Evolutionary conservation across 1,140 invertebrate genomes (phyloP), one percentile per base, ranked within the genome.

Genomic region (Eriocheir sinensis): DNA sequence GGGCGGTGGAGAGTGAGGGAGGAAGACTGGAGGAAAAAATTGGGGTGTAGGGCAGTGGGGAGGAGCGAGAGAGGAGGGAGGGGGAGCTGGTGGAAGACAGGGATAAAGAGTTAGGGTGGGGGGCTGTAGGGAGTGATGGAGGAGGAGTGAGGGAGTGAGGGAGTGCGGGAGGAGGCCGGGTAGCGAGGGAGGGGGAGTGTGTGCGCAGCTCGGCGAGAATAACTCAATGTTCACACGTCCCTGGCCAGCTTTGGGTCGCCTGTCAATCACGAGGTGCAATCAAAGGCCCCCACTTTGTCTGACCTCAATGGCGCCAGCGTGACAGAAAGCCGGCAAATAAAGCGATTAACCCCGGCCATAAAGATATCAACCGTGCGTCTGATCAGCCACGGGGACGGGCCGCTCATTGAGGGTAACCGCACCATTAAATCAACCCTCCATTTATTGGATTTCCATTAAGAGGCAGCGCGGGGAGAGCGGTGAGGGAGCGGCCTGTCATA

Each of bases 291-390:
- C 83, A 89, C 93, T 94, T 89, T 94, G 93, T 94, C 72, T 48
- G 60, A 36, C 38, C 72, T 94, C 86, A 94, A 94, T 94, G 93
- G 93, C 12, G 36, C 93, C 93, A 94, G 36, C 93, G 86, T 81
- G 85, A 94, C 93, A 94, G 93, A 94, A 94, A 94, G 85, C 41
- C 93, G n/a, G 38, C 93, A 94, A 94, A 94, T 90, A 94, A 89
- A 94, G 86, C 93, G 72, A 94, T 94, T 94, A 94, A 94, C 93
- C 93, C 86, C 93, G 44, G 21, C 88, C 88, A 89, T 94, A 94
- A 94, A 89, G 93, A 94, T 94, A 94, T 94, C 85, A 89, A 79
- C 60, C 38, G 86, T 53, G 17, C 83, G 53, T 34, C 85, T 89
- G 92, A 86, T 89, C 92, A 93, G 48, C 92, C 85, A 93, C 30